phyloP scores from a whole-genome alignment of 2,113 vertebrate genomes.

The Indri indri region DNA sequence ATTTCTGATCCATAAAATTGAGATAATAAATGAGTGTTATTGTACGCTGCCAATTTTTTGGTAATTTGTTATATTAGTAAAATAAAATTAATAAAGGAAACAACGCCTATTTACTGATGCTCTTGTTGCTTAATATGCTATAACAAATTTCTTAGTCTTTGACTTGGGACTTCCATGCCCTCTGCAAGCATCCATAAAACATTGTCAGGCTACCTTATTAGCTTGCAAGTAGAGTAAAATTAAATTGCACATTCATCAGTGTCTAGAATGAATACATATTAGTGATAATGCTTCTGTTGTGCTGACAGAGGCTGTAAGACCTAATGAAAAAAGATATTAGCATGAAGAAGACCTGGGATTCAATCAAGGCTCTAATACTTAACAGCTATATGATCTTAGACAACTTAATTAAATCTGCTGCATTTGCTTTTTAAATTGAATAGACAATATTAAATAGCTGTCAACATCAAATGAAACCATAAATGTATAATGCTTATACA shows the following conservation, averaged over 20 bases:
- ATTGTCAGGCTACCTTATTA: background rate
- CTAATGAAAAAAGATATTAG: background rate
- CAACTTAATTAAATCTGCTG: background rate
- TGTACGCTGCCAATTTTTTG: background rate
- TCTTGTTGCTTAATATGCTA: background rate
- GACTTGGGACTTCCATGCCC: background rate
- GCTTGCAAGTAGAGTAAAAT: background rate
- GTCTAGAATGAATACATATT: background rate
- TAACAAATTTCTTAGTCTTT: background rate
- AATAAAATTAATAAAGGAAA: background rate
- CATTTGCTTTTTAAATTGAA: background rate
- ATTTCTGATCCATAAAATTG: background rate
- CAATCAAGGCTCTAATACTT: background rate
- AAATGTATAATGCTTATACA: background rate
- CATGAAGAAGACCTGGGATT: background rate
- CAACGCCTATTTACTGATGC: background rate
- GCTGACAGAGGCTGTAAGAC: background rate
- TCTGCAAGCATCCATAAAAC: background rate
- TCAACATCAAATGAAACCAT: background rate
- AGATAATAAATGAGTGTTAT: background rate
- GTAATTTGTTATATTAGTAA: background rate
- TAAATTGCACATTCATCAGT: background rate
- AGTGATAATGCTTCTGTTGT: background rate
- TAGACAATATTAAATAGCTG: background rate
- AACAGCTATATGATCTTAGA: background rate